phyloP scores from a whole-genome alignment of 1,140 invertebrate genomes.

The Notospermus geniculatus region DNA sequence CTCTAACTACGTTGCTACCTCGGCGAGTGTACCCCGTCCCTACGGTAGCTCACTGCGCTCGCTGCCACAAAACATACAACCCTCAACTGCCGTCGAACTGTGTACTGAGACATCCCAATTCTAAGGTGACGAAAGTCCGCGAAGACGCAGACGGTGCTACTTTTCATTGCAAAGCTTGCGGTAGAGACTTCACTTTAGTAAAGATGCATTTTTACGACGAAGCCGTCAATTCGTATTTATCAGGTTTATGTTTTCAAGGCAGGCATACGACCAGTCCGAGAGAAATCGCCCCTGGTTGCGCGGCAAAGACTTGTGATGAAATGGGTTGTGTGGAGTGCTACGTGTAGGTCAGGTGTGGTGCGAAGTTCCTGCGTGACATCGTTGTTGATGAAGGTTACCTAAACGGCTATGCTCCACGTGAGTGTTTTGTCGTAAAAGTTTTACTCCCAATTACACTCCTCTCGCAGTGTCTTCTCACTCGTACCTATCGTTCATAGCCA shows the following conservation, averaged over 20 bases:
- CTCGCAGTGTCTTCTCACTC: no score
- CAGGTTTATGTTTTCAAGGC: slow-evolving; percentile 9
- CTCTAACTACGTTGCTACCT: not conserved
- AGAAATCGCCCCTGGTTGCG: not conserved
- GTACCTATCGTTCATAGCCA: no score
- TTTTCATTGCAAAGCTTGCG: not conserved
- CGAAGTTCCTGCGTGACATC: no score
- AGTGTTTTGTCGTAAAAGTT: no score
- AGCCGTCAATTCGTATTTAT: not conserved
- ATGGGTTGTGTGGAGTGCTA: slow-evolving; percentile 3
- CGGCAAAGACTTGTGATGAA: not conserved
- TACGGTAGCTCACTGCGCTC: not conserved
- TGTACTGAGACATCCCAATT: slow-evolving; percentile 1
- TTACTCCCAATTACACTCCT: no score
- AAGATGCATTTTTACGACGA: slow-evolving; percentile 7
- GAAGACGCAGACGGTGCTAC: not conserved
- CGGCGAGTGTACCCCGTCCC: not conserved
- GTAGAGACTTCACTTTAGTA: not conserved
- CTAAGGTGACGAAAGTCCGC: not conserved
- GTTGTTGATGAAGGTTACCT: no score
- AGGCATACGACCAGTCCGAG: not conserved
- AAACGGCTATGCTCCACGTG: no score
- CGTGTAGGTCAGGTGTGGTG: no score
- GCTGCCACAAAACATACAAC: slow-evolving; percentile 5
- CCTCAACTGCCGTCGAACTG: slow-evolving; percentile 5